These are phyloP conservation scores for Caenorhabditis uteleia DNA, from an alignment of 2,888 invertebrate species.

Conservation along the genomic window DNA sequence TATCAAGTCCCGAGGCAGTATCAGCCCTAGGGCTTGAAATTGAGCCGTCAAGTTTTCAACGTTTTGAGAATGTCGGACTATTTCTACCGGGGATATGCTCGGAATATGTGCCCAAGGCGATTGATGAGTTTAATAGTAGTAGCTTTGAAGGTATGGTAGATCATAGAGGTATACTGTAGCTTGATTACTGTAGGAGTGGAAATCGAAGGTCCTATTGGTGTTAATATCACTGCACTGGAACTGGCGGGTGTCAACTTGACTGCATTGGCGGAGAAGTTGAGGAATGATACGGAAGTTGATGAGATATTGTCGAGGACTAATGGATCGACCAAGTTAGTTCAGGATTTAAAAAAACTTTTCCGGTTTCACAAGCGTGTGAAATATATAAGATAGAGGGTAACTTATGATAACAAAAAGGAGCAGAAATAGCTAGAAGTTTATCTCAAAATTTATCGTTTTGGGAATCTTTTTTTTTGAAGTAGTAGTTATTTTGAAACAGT, in stretches of 20 bases:
- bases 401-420: too few relatives aligned
- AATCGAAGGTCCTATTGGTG: conserved; percentile 67
- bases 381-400: neutral
- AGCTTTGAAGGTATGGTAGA: conserved; percentile 64
- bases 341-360: too few relatives aligned
- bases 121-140: conserved; percentile 63
- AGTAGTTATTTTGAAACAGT: too few relatives aligned
- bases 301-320: conserved; percentile 64
- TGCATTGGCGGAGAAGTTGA: conserved; percentile 65
- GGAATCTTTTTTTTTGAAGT: neutral
- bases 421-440: too few relatives aligned
- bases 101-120: conserved; percentile 63
- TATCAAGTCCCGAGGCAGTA: conserved; percentile 50
- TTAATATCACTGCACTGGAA: conserved; percentile 65
- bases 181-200: conserved; percentile 66
- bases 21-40: conserved; percentile 49
- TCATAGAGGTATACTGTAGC: too few relatives aligned
- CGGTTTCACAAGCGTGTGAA: neutral
- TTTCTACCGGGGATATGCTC: conserved; percentile 65
- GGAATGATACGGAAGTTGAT: conserved; percentile 69
- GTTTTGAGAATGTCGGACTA: conserved; percentile 60
- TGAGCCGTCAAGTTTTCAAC: conserved; percentile 44
- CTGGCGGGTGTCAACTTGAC: conserved; percentile 65
- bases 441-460: too few relatives aligned
- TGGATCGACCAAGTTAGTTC: conserved; percentile 50